Percentiles rank a stretch among this genome's conserved stretches.
Evolutionary conservation across 2,113 vertebrate genomes (phyloP).

Genomic region (Xenopus borealis): DNA sequence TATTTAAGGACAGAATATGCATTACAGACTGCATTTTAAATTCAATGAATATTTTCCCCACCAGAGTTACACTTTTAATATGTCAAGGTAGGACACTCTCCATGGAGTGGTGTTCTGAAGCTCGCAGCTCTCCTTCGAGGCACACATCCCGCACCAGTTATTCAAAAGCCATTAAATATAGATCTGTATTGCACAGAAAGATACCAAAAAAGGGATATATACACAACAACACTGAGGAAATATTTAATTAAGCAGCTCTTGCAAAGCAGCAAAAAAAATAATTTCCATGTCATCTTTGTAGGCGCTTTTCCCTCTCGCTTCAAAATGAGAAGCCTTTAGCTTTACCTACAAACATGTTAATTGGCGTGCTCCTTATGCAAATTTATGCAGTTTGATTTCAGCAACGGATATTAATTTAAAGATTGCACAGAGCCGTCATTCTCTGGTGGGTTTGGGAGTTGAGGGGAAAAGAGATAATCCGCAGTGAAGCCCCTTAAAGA

Average conservation of each 20-base stretch:
- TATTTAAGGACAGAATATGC: constrained; percentile 12
- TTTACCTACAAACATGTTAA: constrained; percentile 69
- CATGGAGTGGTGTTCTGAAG: neutral
- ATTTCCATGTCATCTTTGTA: constrained; percentile 62
- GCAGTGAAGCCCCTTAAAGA: neutral
- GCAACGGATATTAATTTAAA: constrained; percentile 62
- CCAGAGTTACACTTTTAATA: constrained; percentile 18
- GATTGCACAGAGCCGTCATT: constrained; percentile 53
- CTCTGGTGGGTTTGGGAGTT: constrained; percentile 53
- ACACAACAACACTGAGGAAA: constrained; percentile 52
- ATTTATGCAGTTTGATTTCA: constrained; percentile 66
- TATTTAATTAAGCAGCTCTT: constrained; percentile 62
- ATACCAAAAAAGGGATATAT: neutral
- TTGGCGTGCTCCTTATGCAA: constrained; percentile 64
- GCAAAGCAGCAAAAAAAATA: constrained; percentile 62
- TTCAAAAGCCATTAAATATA: constrained; percentile 49
- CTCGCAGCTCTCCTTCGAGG: neutral
- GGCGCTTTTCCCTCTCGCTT: constrained; percentile 57
- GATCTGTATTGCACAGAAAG: constrained; percentile 1
- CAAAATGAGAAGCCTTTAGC: constrained; percentile 64
- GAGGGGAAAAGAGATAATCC: constrained; percentile 19
- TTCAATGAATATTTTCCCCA: constrained; percentile 10
- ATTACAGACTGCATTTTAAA: constrained; percentile 21
- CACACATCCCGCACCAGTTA: neutral
- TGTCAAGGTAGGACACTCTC: constrained; percentile 18